Conservation (phyloP, 2,888 invertebrate genomes). For the Tyria jacobaeae region DNA sequence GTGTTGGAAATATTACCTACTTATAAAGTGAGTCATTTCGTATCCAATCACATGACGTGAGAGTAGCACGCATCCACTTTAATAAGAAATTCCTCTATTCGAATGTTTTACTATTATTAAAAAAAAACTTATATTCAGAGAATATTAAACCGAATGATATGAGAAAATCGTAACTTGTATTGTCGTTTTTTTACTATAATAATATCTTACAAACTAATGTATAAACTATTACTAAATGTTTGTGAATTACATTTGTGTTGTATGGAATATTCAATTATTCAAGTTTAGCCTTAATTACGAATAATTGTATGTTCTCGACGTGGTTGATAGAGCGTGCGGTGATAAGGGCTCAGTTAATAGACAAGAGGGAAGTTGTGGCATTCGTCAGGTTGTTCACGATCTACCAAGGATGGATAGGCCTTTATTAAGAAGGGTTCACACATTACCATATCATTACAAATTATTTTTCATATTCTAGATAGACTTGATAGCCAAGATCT, state of each 20-base stretch:
- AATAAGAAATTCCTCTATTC: slow-evolving; percentile 1
- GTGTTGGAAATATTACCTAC: background rate
- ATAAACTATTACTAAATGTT: slow-evolving; percentile 59
- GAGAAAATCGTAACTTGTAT: slow-evolving; percentile 80
- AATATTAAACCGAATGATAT: slow-evolving; percentile 67
- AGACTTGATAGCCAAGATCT: background rate
- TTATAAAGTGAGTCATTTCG: background rate
- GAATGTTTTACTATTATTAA: slow-evolving; percentile 9
- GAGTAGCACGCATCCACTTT: slow-evolving; percentile 5
- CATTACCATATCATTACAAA: slow-evolving; percentile 1
- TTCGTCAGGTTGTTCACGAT: slow-evolving; percentile 18
- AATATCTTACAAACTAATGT: slow-evolving; percentile 69
- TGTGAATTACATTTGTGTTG: slow-evolving; percentile 46
- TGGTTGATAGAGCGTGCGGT: slow-evolving; percentile 34
- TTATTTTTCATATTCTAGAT: background rate
- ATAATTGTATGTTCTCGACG: slow-evolving; percentile 48
- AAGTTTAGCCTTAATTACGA: slow-evolving; percentile 40
- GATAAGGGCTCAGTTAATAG: slow-evolving; percentile 24
- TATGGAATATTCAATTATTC: slow-evolving; percentile 41
- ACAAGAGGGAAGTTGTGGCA: slow-evolving; percentile 14
- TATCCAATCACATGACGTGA: background rate
- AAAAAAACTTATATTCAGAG: slow-evolving; percentile 20
- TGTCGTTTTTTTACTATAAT: slow-evolving; percentile 77
- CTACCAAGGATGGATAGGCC: slow-evolving; percentile 14
- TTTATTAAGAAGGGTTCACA: slow-evolving; percentile 11